Conservation (phyloP, 2,113 vertebrate species). For the Pantherophis guttatus region DNA sequence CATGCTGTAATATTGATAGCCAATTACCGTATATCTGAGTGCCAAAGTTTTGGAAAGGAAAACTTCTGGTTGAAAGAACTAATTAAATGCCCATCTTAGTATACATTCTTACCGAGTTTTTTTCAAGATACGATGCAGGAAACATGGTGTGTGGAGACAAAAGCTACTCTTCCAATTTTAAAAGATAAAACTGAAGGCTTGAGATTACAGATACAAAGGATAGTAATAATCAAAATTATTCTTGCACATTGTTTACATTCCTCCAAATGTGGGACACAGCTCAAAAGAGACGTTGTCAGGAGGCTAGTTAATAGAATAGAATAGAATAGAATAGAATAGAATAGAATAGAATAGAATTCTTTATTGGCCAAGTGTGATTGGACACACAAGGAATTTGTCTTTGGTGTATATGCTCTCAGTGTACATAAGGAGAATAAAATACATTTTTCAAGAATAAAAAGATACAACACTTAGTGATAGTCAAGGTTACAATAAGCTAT, state of each 20-base stretch:
- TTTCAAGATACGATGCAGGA: slow-evolving; percentile 47
- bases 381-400: too few species aligned
- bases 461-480: too few species aligned
- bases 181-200: slow-evolving; percentile 44
- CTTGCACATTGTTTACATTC: slow-evolving; percentile 29
- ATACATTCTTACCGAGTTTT: slow-evolving; percentile 65
- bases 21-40: slow-evolving; percentile 7
- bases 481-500: too few species aligned
- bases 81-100: slow-evolving; percentile 35
- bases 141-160: slow-evolving; percentile 34
- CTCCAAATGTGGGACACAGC: background rate
- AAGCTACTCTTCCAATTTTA: slow-evolving; percentile 49
- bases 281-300: background rate
- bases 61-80: slow-evolving; percentile 50
- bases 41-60: slow-evolving; percentile 41
- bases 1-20: slow-evolving; percentile 29
- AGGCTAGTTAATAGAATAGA: background rate
- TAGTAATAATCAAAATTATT: slow-evolving; percentile 33
- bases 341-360: too few species aligned
- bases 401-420: too few species aligned
- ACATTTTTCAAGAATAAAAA: too few species aligned
- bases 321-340: too few species aligned
- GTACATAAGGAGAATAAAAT: too few species aligned
- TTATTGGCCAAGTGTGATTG: too few species aligned
- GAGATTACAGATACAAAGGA: slow-evolving; percentile 11